Evolutionary conservation across 1,140 invertebrate species (phyloP).

Genomic region (Drosophila repleta): DNA sequence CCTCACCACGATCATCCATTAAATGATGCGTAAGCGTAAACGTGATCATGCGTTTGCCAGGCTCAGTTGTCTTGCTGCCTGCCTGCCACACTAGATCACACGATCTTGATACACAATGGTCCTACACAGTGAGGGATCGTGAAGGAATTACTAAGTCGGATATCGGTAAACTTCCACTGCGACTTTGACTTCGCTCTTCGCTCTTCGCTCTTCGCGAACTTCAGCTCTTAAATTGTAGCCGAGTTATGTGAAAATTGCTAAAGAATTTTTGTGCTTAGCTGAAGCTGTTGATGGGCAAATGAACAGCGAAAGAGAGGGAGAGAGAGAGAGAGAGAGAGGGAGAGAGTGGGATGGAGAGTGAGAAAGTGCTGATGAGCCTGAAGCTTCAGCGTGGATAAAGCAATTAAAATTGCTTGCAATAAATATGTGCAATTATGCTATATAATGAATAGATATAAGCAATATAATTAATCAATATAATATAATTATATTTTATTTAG

Average conservation of each 20-base stretch:
- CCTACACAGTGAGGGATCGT: constrained; percentile 42
- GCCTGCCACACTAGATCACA: constrained; percentile 53
- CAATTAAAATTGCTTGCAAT: no score
- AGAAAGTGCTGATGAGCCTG: constrained; percentile 53
- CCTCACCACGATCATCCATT: constrained; percentile 69
- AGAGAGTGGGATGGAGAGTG: constrained; percentile 1
- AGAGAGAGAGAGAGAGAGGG: neutral
- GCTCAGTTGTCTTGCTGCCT: neutral
- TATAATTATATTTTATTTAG: no score
- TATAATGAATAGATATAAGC: no score
- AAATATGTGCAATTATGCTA: no score
- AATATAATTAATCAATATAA: no score
- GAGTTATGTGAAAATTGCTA: constrained; percentile 60
- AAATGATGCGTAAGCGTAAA: constrained; percentile 74
- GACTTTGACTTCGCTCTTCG: no score
- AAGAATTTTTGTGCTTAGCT: constrained; percentile 48
- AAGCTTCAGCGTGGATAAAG: constrained; percentile 62
- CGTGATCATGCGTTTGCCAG: constrained; percentile 69
- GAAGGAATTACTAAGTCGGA: constrained; percentile 48
- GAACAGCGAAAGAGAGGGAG: no score
- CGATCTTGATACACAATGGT: constrained; percentile 62
- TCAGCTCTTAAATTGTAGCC: constrained; percentile 1
- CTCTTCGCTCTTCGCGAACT: no score
- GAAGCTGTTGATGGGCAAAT: no score
- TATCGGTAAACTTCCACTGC: constrained; percentile 1